Evolutionary conservation across 2,888 invertebrate species (phyloP).

Genomic region (Lasioglossum vierecki): DNA sequence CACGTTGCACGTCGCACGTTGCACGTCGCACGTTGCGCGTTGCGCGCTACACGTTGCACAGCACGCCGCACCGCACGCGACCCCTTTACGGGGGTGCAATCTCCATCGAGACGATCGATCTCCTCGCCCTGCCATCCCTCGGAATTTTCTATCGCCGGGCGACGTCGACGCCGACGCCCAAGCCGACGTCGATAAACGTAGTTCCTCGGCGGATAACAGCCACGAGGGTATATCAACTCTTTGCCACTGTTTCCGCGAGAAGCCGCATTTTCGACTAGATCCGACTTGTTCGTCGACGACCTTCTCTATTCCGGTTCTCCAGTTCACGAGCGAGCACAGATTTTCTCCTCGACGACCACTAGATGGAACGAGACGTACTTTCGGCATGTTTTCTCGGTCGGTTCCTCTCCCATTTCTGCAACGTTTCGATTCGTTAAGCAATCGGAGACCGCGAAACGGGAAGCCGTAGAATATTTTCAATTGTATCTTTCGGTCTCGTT

Average conservation of each 20-base stretch:
- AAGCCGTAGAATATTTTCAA: background rate
- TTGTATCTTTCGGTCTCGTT: background rate
- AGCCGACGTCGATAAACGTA: background rate
- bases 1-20: conserved; percentile 20
- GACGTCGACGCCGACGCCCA: background rate
- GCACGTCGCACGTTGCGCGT: conserved; percentile 1
- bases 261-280: background rate
- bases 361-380: background rate
- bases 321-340: background rate
- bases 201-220: background rate
- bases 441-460: background rate
- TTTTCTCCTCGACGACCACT: background rate
- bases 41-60: conserved; percentile 10
- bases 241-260: background rate
- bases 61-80: conserved; percentile 9
- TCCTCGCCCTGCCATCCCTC: conserved; percentile 37
- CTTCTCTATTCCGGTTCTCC: background rate
- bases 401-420: background rate
- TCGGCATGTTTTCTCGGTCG: background rate
- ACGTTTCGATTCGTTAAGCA: background rate
- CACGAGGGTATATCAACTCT: background rate
- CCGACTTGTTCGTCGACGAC: background rate
- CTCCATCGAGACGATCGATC: conserved; percentile 37
- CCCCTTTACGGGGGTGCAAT: conserved; percentile 33
- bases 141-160: conserved; percentile 11